phyloP scores from a whole-genome alignment of 2,888 invertebrate genomes.

The Dasysyrphus tricinctus region DNA sequence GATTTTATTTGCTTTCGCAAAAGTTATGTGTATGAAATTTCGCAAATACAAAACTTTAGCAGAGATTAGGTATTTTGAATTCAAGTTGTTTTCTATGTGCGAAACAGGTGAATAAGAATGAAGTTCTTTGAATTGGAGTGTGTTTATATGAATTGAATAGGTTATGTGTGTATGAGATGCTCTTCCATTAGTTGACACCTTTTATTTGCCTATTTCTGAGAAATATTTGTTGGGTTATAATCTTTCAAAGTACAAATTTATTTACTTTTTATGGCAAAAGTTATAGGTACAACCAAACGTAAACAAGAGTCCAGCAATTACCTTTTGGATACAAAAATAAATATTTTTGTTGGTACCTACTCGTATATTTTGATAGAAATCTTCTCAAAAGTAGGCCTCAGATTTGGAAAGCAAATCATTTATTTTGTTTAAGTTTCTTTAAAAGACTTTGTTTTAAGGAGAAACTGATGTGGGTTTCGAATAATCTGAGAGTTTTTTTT shows the following conservation, averaged over 20 bases:
- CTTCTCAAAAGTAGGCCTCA: too few species aligned
- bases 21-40: conserved; percentile 2
- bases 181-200: neutral
- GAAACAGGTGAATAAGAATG: conserved; percentile 11
- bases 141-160: neutral
- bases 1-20: neutral
- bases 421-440: too few species aligned
- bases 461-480: too few species aligned
- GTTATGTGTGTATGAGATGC: neutral
- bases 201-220: neutral
- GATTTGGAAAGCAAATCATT: neutral
- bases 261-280: neutral
- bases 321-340: too few species aligned
- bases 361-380: too few species aligned
- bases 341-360: too few species aligned
- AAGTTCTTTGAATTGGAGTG: neutral
- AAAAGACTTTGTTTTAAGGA: too few species aligned
- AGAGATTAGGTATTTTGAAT: conserved; percentile 9
- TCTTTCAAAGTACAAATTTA: neutral
- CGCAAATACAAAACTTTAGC: neutral
- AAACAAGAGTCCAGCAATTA: neutral
- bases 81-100: conserved; percentile 1
- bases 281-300: neutral
- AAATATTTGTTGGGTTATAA: neutral
- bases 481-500: too few species aligned